A percentile compares a stretch with the other conserved stretches of the same genome.
These are phyloP conservation scores for Anastatus disparis DNA, from an alignment of 1,140 invertebrate species.

Conservation along the genomic window DNA sequence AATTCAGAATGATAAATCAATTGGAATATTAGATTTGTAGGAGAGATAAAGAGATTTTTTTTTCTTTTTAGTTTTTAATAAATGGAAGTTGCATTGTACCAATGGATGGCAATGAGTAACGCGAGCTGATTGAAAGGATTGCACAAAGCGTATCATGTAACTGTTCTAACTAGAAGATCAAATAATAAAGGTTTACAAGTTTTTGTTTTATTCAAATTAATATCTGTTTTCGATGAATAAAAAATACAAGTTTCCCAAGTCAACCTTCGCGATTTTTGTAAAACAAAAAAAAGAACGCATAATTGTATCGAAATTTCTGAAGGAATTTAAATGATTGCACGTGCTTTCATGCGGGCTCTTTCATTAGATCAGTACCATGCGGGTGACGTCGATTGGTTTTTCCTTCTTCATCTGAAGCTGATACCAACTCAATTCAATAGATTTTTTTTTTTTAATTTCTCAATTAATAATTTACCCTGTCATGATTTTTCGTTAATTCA, in stretches of 20 bases:
- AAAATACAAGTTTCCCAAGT: too few species aligned
- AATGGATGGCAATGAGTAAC: background rate
- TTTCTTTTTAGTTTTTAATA: background rate
- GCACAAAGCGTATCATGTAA: background rate
- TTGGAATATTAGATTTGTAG: background rate
- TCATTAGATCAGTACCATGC: background rate
- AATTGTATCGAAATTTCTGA: too few species aligned
- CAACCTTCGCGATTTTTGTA: too few species aligned
- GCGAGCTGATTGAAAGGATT: background rate
- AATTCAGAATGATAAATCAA: constrained; percentile 29
- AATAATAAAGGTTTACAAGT: too few species aligned
- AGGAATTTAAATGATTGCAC: too few species aligned
- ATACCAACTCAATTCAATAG: too few species aligned
- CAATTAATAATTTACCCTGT: too few species aligned
- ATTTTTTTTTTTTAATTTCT: too few species aligned
- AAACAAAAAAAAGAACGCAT: too few species aligned
- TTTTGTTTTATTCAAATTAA: too few species aligned
- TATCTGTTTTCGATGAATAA: too few species aligned
- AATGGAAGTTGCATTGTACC: background rate
- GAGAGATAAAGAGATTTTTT: background rate
- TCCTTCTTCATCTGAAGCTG: background rate
- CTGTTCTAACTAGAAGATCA: background rate
- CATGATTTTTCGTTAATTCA: too few species aligned
- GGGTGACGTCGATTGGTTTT: constrained; percentile 5
- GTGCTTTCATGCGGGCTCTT: background rate